A percentile compares a stretch with the other conserved stretches of the same genome.
phyloP scores from a whole-genome alignment of 1,140 invertebrate species.

The Ooceraea biroi region DNA sequence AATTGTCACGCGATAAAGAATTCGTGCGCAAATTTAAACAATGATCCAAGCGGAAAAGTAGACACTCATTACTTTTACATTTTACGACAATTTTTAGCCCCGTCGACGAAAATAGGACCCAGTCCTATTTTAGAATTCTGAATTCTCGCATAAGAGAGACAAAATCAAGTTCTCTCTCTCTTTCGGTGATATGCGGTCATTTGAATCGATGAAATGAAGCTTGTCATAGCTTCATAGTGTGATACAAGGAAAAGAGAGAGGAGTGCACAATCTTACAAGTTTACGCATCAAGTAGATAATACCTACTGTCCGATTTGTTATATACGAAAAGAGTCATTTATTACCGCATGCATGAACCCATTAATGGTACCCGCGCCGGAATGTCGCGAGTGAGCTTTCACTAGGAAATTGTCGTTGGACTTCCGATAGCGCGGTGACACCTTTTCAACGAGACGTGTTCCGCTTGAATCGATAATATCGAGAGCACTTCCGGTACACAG shows the following conservation, averaged over 20 bases:
- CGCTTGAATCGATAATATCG: conserved; percentile 60
- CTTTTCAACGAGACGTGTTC: conserved; percentile 45
- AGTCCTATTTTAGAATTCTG: conserved; percentile 73
- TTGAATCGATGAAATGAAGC: too few species aligned
- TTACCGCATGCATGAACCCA: conserved; percentile 60
- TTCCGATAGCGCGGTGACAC: conserved; percentile 65
- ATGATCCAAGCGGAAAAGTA: neutral
- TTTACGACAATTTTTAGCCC: conserved; percentile 51
- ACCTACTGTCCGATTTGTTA: conserved; percentile 37
- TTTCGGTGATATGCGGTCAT: too few species aligned
- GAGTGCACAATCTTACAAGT: conserved; percentile 13
- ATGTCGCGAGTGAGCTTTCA: conserved; percentile 63
- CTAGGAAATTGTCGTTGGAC: conserved; percentile 40
- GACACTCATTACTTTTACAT: conserved; percentile 71
- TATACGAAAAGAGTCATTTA: conserved; percentile 29
- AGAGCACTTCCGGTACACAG: conserved; percentile 49
- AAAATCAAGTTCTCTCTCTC: too few species aligned
- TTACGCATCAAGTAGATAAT: conserved; percentile 32
- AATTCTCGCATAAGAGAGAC: too few species aligned
- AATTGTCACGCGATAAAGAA: neutral
- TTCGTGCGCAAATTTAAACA: neutral
- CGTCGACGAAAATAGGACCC: conserved; percentile 68
- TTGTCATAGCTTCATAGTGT: too few species aligned
- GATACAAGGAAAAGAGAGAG: conserved; percentile 2
- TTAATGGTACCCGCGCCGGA: conserved; percentile 56